Base-by-base conservation (phyloP, 2,797 vertebrate species). In the Myioborus melanocephalus region DNA sequence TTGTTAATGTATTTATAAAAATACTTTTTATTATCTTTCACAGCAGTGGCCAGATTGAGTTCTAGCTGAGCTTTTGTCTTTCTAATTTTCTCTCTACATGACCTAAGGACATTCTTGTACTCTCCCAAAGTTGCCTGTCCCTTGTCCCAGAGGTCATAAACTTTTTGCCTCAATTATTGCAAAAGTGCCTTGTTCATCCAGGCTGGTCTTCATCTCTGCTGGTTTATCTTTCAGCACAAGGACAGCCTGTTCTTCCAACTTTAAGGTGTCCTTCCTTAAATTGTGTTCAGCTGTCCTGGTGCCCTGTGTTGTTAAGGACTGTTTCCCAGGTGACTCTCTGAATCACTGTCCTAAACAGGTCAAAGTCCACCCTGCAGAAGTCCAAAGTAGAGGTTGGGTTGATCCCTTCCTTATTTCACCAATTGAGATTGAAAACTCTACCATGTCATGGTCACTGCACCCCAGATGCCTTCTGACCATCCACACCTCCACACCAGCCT, bases 171-270 rank as follows among this genome's bases (percentile, higher is more conserved):
- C 14, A 37, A 37, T 50, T 44, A n/a, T 14, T 61, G 23, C 11
- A 26, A 50, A 69, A 37, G 14, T 20, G 69, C 8, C 8, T 11
- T 56, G 16, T 44, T 44, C 35, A 69, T 8, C 11, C 32, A n/a
- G 16, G 11, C 20, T 56, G 9, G 11, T 43, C 32, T 56, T 43
- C 11, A 18, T 22, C 8, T 35, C 32, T n/a, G 8, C 5, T 0
- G 0, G 2, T 32, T n/a, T 21, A 4, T 56, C 19, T 56, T 56
- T n/a, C 35, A 50, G 13, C 8, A 28, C 6, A 53, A 10, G 16
- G 27, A 14, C 2, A 43, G 23, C 26, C 30, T 43, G 10, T 55
- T 68, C 47, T 27, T 61, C 26, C 9, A 22, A 9, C 13, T 22
- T 69, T 43, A 37, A 41, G 9, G 4, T 28, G 11, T n/a, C 19